Base-by-base conservation (phyloP, 2,888 invertebrate genomes). In the Euzophera pinguis region DNA sequence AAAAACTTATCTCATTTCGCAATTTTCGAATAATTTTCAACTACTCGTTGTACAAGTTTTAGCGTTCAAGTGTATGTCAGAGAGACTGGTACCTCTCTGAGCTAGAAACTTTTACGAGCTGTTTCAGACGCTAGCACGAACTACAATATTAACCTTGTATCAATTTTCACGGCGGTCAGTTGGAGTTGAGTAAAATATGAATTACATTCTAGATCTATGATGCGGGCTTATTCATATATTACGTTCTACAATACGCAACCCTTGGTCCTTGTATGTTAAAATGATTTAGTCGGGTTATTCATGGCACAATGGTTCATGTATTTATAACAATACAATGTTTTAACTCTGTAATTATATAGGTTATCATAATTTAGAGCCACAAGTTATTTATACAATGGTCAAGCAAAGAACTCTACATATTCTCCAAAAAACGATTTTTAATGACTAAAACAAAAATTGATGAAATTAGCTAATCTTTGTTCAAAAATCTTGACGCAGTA, bases 81-180 rank as follows among this genome's bases (percentile, higher is more conserved):
- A 45, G 10, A 32, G 14, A 16, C 32, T 10, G 10, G 12, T 22
- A 27, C n/a, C 42, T 32, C 42, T 32, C 5, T 14, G 16, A 39
- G 39, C 45, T 32, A 8, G 13, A 13, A 45, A 32, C 32, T 45
- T 41, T 45, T 45, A 45, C 45, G 32, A 45, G 45, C 45, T 45
- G 32, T 45, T 43, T 17, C 41, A 17, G 45, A 32, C 32, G 14
- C 6, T 1, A 13, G 16, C 45, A 29, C 32, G 7, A 34, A 14
- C 14, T 45, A 45, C 45, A 45, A 45, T 45, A 48, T 37, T 47
- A 48, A 48, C 47, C 47, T 48, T 48, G 35, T 37, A 37, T 37
- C 37, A 48, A 48, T 48, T 32, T 48, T 22, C 47, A 37, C n/a
- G 6, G 8, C 32, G 45, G 45, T 45, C 45, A 45, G 27, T 29